phyloP scores from a whole-genome alignment of 1,140 invertebrate genomes.

The Euura saliciscinereae region DNA sequence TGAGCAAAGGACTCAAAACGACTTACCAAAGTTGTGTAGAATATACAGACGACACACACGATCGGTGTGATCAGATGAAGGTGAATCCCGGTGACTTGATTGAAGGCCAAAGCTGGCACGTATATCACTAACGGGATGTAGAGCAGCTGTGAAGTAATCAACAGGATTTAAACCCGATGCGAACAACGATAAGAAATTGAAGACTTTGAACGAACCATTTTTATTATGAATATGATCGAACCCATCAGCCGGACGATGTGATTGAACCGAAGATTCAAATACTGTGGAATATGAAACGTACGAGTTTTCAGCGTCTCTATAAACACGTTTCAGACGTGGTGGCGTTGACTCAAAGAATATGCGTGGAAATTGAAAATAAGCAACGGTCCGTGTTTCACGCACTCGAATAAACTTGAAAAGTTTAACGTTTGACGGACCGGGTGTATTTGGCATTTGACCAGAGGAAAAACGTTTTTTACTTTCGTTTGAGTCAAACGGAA shows the following conservation, averaged over 20 bases:
- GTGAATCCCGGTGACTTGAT: slow-evolving; percentile 80
- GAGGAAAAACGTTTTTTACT: no score
- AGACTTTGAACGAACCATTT: slow-evolving; percentile 53
- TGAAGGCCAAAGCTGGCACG: slow-evolving; percentile 87
- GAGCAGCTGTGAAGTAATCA: slow-evolving; percentile 59
- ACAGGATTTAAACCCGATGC: neutral
- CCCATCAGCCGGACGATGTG: slow-evolving; percentile 68
- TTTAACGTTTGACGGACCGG: no score
- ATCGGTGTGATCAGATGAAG: slow-evolving; percentile 72
- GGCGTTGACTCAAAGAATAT: no score
- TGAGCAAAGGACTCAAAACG: slow-evolving; percentile 20
- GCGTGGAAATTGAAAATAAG: no score
- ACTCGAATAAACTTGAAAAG: no score
- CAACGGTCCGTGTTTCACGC: no score
- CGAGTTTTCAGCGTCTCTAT: no score
- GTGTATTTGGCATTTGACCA: no score
- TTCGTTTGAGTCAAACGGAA: no score
- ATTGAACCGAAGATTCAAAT: slow-evolving; percentile 75
- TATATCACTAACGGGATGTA: slow-evolving; percentile 92
- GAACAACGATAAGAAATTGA: neutral
- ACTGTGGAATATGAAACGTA: slow-evolving; percentile 60
- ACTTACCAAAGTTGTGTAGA: slow-evolving; percentile 83
- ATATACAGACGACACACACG: slow-evolving; percentile 79
- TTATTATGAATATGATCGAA: slow-evolving; percentile 69
- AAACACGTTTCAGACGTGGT: no score